Percentiles rank a stretch among this genome's conserved stretches.
Conservation (phyloP, 2,113 vertebrate genomes). For the Carlito syrichta region DNA sequence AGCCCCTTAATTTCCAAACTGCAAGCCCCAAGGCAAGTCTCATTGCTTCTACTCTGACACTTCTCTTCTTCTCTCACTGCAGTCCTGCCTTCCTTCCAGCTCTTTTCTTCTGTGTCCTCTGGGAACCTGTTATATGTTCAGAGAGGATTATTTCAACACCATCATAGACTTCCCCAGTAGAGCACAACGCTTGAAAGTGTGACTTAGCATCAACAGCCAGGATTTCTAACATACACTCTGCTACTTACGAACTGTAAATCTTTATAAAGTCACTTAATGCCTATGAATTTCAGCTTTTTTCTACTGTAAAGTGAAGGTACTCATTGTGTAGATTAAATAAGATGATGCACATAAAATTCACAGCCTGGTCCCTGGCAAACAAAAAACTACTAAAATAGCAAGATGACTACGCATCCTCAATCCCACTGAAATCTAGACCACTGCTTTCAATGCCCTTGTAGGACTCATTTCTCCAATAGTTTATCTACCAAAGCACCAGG, state of each 20-base stretch:
- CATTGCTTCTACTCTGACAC: neutral
- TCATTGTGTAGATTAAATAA: neutral
- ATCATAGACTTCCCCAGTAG: too few relatives aligned
- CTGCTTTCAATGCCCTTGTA: neutral
- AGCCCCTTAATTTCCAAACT: neutral
- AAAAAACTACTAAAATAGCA: neutral
- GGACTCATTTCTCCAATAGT: neutral
- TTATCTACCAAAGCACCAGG: neutral
- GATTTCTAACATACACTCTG: neutral
- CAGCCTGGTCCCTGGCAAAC: neutral
- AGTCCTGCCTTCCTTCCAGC: neutral
- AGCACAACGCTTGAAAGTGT: neutral
- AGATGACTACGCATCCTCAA: neutral
- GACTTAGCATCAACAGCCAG: neutral
- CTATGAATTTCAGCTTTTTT: neutral
- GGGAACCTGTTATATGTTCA: neutral
- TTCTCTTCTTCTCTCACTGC: neutral
- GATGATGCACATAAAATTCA: neutral
- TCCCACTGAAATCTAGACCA: neutral
- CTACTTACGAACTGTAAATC: neutral
- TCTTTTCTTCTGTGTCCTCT: neutral
- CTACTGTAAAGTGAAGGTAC: neutral
- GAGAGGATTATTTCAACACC: neutral
- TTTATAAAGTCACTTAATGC: neutral
- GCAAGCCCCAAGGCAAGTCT: neutral